phyloP scores from a whole-genome alignment of 2,888 invertebrate genomes.

The Lycophotia porphyrea region DNA sequence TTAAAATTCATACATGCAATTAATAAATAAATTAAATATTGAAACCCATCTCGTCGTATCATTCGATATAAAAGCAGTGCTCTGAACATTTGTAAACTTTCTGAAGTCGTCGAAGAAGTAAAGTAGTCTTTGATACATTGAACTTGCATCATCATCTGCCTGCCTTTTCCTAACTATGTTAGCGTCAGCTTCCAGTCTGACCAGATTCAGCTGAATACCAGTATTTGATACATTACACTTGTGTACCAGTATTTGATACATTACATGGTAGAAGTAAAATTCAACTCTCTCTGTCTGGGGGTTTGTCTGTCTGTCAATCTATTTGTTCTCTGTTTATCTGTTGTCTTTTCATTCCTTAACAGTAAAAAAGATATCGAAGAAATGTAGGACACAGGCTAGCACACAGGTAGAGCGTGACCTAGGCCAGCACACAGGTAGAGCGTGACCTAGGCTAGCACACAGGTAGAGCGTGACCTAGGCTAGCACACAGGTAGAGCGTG shows the following conservation, averaged over 20 bases:
- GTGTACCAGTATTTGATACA: background rate
- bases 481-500: background rate
- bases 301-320: background rate
- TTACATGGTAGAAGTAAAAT: background rate
- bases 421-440: background rate
- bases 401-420: background rate
- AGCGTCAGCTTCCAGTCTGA: background rate
- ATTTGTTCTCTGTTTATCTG: too few species aligned
- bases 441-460: too few species aligned
- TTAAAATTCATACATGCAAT: slow-evolving; percentile 2
- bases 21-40: too few species aligned
- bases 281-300: background rate
- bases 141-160: background rate
- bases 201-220: background rate
- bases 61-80: background rate
- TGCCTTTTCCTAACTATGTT: background rate
- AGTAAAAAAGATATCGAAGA: background rate
- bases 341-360: background rate
- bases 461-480: background rate
- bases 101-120: too few species aligned
- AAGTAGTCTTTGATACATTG: background rate
- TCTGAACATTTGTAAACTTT: background rate
- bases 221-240: background rate
- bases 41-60: too few species aligned
- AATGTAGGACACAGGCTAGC: too few species aligned